These are phyloP conservation scores for Takifugu bimaculatus DNA, from an alignment of 2,113 vertebrate genomes.

Conservation along the genomic window DNA sequence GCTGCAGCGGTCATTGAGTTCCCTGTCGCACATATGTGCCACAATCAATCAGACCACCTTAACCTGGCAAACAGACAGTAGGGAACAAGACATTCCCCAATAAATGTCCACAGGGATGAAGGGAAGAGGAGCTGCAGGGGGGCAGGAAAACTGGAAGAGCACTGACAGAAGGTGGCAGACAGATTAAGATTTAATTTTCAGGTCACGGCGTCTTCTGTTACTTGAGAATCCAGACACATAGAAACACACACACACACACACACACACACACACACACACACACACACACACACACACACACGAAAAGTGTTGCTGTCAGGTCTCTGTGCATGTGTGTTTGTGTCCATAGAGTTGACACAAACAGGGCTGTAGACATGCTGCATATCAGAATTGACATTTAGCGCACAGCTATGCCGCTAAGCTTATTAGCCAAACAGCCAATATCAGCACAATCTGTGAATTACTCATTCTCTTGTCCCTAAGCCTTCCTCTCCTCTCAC, in stretches of 20 bases:
- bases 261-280: slow-evolving; percentile 5
- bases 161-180: slow-evolving; percentile 63
- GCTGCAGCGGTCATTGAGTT: slow-evolving; percentile 40
- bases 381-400: slow-evolving; percentile 76
- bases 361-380: slow-evolving; percentile 65
- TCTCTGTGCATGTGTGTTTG: slow-evolving; percentile 21
- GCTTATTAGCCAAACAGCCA: slow-evolving; percentile 73
- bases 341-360: slow-evolving; percentile 59
- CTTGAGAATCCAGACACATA: slow-evolving; percentile 65
- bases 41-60: slow-evolving; percentile 56
- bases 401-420: slow-evolving; percentile 65
- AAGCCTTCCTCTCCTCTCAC: slow-evolving; percentile 2
- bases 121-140: background rate
- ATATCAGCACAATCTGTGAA: slow-evolving; percentile 69
- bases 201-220: slow-evolving; percentile 69
- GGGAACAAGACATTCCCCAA: slow-evolving; percentile 55
- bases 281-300: slow-evolving; percentile 17
- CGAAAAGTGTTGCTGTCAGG: slow-evolving; percentile 17
- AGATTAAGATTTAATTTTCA: slow-evolving; percentile 72
- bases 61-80: slow-evolving; percentile 62
- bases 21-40: slow-evolving; percentile 42
- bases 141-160: background rate
- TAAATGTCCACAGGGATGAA: slow-evolving; percentile 45
- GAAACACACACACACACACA: slow-evolving; percentile 22
- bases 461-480: background rate